Base-by-base conservation (phyloP, 2,888 invertebrate species). In the Nymphalis urticae region DNA sequence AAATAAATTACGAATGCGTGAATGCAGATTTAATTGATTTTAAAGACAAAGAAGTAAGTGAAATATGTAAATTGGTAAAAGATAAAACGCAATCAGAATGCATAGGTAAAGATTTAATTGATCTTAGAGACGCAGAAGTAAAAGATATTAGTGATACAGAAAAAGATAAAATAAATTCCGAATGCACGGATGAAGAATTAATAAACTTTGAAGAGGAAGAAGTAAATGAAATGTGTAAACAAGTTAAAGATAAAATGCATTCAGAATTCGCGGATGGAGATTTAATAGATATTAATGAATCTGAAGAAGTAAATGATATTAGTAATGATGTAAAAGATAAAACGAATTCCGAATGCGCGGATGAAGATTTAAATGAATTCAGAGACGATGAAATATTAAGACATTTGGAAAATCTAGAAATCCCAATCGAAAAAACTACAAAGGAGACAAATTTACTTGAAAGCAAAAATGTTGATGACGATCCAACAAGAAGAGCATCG, bases 391-490 rank as follows among this genome's bases (percentile, higher is more conserved):
- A 73, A 13, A 51, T 71, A 9, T 36, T 72, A 2, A 69, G 65
- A 48, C 58, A 65, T 61, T 70, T 76, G 19, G 76, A 76, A 69
- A 76, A 75, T 36, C 71, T 76, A 1, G 58, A 73, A 27, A 76
- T 76, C 64, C 76, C 75, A 3, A 70, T 74, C 0, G 71, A 70
- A 6, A 47, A 19, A 36, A 56, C 16, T 42, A n/a, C 19, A 16
- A 60, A 13, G 48, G 1, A 48, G 13, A 36, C 53, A 4, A 13
- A 62, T 54, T 56, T 24, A 19, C 21, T 9, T 50, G 51, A 61
- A 60, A 47, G 51, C 24, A 51, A 21, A 24, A 13, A 54, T 16
- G 10, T 50, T 17, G 42, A 27, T 10, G 42, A 48, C 27, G 4
- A n/a, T 9, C 17, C 13, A 8, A 2, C n/a, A n/a, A 32, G 67